Conservation (phyloP, 2,888 invertebrate species). For the Rhingia rostrata region DNA sequence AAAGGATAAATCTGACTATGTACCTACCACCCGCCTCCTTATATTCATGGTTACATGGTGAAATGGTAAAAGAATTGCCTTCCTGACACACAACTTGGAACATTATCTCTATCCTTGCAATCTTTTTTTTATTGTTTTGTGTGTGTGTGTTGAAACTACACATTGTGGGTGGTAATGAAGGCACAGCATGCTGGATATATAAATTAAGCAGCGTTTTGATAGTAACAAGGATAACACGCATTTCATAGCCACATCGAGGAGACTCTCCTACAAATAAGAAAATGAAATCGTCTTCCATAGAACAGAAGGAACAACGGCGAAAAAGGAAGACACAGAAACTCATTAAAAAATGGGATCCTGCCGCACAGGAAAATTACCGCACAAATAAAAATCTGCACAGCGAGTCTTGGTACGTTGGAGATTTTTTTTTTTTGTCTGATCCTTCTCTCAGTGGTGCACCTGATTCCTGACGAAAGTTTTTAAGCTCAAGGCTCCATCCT, state of each 20-base stretch:
- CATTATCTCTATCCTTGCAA: slow-evolving; percentile 25
- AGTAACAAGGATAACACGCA: slow-evolving; percentile 54
- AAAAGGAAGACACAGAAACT: slow-evolving; percentile 39
- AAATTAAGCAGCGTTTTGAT: slow-evolving; percentile 56
- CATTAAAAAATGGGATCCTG: slow-evolving; percentile 52
- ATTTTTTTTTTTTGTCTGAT: neutral
- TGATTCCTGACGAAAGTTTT: slow-evolving; percentile 18
- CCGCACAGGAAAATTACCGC: slow-evolving; percentile 61
- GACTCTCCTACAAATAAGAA: neutral
- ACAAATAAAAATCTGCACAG: slow-evolving; percentile 46
- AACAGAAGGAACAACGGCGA: neutral
- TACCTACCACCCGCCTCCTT: slow-evolving; percentile 5
- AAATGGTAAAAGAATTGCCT: slow-evolving; percentile 43
- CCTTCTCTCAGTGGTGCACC: neutral
- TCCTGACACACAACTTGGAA: slow-evolving; percentile 22
- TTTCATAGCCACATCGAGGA: slow-evolving; percentile 4
- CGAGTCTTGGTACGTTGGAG: slow-evolving; percentile 31
- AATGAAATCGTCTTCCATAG: neutral
- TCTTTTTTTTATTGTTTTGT: neutral
- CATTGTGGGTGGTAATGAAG: neutral
- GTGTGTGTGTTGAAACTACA: neutral
- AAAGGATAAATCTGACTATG: slow-evolving; percentile 35
- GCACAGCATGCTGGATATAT: slow-evolving; percentile 8
- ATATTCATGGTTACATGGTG: slow-evolving; percentile 39
- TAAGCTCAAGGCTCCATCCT: neutral